phyloP scores from a whole-genome alignment of 2,888 invertebrate genomes.

The Aphidius colemani region DNA sequence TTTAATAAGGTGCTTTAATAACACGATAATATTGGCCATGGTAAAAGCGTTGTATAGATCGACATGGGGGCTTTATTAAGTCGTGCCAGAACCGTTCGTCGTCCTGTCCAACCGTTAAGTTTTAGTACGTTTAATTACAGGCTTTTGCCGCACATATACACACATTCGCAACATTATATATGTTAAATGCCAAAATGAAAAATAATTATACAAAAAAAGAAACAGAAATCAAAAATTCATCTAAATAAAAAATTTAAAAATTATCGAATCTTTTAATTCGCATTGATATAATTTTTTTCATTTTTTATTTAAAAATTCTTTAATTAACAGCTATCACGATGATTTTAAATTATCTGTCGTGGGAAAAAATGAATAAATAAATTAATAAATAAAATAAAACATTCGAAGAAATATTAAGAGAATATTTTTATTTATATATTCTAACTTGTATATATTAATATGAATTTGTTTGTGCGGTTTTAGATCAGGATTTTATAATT shows the following conservation, averaged over 20 bases:
- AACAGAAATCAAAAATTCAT: no score
- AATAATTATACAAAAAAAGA: no score
- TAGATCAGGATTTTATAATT: conserved; percentile 26
- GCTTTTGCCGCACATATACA: conserved; percentile 24
- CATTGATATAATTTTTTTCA: no score
- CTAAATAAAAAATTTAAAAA: no score
- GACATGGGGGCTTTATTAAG: conserved; percentile 43
- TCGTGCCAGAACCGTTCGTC: conserved; percentile 38
- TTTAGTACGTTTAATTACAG: conserved; percentile 51
- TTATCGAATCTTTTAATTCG: no score
- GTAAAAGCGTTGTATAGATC: conserved; percentile 27
- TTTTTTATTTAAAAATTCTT: background rate
- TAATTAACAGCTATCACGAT: conserved; percentile 12
- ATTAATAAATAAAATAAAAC: background rate
- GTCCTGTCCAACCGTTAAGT: conserved; percentile 41
- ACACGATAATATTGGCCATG: conserved; percentile 36
- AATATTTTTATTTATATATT: conserved; percentile 1
- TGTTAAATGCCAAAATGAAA: no score
- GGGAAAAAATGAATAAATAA: conserved; percentile 5
- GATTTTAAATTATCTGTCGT: conserved; percentile 20
- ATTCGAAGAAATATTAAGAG: conserved; percentile 13
- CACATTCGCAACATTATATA: no score
- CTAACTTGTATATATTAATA: background rate
- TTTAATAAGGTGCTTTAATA: conserved; percentile 43
- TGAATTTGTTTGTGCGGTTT: background rate